phyloP scores from a whole-genome alignment of 2,888 invertebrate species.

The Hypercompe scribonia region DNA sequence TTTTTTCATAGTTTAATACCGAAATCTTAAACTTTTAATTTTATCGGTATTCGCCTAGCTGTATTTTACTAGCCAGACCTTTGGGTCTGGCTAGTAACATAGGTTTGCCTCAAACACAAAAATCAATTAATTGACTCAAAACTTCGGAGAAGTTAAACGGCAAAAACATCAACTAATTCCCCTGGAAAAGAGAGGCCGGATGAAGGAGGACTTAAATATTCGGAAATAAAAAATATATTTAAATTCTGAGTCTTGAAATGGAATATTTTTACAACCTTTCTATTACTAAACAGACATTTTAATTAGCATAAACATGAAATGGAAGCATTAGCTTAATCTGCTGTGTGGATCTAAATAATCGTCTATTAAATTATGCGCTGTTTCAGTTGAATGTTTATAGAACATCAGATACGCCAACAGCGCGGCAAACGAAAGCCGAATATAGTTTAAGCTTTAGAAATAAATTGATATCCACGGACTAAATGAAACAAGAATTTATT shows the following conservation, averaged over 20 bases:
- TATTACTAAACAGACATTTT: conserved; percentile 44
- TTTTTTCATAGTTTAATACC: no score
- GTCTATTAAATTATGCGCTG: conserved; percentile 43
- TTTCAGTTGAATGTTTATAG: conserved; percentile 45
- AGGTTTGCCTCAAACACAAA: no score
- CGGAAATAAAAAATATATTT: neutral
- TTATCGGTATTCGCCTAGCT: no score
- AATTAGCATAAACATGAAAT: conserved; percentile 43
- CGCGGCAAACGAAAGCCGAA: conserved; percentile 42
- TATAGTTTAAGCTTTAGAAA: conserved; percentile 29
- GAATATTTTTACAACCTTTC: conserved; percentile 20
- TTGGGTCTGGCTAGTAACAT: no score
- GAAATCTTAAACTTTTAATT: no score
- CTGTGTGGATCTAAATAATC: conserved; percentile 43
- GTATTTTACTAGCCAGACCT: no score
- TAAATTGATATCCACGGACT: neutral
- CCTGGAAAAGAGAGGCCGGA: neutral
- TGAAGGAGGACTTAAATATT: neutral
- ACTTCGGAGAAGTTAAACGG: neutral
- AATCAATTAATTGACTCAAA: neutral
- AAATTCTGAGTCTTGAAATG: conserved; percentile 1
- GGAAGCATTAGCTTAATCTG: conserved; percentile 44
- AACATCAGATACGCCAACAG: conserved; percentile 49
- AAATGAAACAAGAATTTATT: neutral
- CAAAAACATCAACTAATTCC: neutral